Evolutionary conservation across 2,888 invertebrate species (phyloP), one percentile per base, ranked within the genome.

Genomic region (Dryobotodes eremita): DNA sequence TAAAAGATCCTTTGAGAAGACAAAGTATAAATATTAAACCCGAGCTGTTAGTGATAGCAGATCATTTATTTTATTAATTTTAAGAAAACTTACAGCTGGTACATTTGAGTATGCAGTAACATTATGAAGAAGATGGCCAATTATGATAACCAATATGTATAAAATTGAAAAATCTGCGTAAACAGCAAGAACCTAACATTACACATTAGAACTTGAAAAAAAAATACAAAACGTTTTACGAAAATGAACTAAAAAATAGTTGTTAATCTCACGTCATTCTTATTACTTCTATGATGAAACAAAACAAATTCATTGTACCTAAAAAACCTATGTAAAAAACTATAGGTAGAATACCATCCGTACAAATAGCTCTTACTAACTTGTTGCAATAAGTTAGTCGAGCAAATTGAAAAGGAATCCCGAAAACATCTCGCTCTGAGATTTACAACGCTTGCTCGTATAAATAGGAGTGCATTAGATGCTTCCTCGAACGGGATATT

Each of bases 391-490:
- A 74, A 73, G 77, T 88, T 87, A 85, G 77, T 79, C 79, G 73
- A 70, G 75, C 79, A 79, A 73, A 88, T 86, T 77, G 81, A 71
- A 88, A 87, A 78, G 71, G 85, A 83, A 81, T 83, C 73, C 88
- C 75, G 57, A 78, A 80, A 79, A 87, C 83, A 85, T 80, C 57
- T 75, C 72, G 71, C 20, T 61, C 48, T 20, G 64, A 88, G 83
- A 89, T 89, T 79, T 78, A 87, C 87, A 66, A 68, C 83, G 65
- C 69, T 59, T 77, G 75, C 74, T 83, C 72, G 75, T 79, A 88
- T 82, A 78, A 81, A 85, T 85, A 87, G 79, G 69, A 73, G 76
- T 75, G 78, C 74, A 77, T 79, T 86, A 79, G 85, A 80, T 75
- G 89, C 79, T 89, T 87, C 75, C 70, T 42, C 69, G 78, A 71